Percentiles rank a stretch among this genome's conserved stretches.
phyloP scores from a whole-genome alignment of 2,113 vertebrate genomes.

The Falcunculus frontatus region DNA sequence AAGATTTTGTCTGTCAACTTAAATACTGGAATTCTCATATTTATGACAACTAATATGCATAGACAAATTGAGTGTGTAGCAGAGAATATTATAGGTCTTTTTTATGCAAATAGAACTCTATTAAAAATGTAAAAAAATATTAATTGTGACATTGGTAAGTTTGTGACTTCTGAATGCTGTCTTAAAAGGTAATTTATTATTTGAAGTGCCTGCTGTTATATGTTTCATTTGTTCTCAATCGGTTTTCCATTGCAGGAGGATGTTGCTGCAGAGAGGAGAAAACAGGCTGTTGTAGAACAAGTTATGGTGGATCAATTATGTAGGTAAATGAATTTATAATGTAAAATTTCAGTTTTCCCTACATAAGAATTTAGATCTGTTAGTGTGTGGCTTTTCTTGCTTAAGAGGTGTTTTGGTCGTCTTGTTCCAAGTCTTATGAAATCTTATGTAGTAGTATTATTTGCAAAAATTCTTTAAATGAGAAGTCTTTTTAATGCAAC shows the following conservation, averaged over 20 bases:
- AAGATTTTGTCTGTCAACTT: background rate
- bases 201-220: background rate
- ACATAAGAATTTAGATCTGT: background rate
- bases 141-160: background rate
- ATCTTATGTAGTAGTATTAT: background rate
- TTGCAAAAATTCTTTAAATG: background rate
- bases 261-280: constrained; percentile 74
- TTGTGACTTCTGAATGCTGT: background rate
- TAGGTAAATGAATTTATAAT: constrained; percentile 61
- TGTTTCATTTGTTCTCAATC: background rate
- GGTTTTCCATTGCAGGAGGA: constrained; percentile 69
- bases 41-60: background rate
- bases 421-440: background rate
- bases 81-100: background rate
- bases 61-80: background rate
- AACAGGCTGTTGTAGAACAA: constrained; percentile 77
- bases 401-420: background rate
- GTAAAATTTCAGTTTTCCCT: background rate
- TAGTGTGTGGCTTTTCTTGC: background rate
- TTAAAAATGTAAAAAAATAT: background rate
- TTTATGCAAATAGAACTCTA: background rate
- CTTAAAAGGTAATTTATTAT: background rate
- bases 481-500: background rate
- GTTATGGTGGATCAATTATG: constrained; percentile 81
- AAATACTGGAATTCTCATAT: background rate